A percentile compares a stretch with the other conserved stretches of the same genome.
phyloP scores from a whole-genome alignment of 2,888 invertebrate species.

The Myopa tessellatipennis region DNA sequence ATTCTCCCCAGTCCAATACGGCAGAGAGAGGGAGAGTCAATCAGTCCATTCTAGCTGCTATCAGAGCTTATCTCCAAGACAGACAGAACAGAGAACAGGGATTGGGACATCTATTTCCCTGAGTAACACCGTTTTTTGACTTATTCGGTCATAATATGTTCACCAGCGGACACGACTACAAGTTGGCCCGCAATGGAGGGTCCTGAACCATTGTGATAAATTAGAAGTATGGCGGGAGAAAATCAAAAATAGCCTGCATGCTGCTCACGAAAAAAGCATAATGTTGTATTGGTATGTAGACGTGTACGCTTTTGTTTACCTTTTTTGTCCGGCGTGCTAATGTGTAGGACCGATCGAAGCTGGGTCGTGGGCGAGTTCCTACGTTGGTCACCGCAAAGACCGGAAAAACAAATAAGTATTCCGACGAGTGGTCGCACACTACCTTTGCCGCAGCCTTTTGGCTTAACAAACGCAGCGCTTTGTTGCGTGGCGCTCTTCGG shows the following conservation, averaged over 20 bases:
- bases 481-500: too few species aligned
- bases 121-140: slow-evolving; percentile 40
- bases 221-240: not conserved
- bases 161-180: slow-evolving; percentile 25
- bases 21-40: slow-evolving; percentile 59
- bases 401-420: too few species aligned
- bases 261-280: slow-evolving; percentile 27
- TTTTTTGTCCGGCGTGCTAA: too few species aligned
- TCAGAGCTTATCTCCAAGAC: slow-evolving; percentile 45
- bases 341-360: too few species aligned
- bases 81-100: slow-evolving; percentile 42
- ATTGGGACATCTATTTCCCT: slow-evolving; percentile 43
- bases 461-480: too few species aligned
- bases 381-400: too few species aligned
- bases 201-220: not conserved
- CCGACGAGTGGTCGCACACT: too few species aligned
- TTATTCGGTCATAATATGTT: slow-evolving; percentile 37
- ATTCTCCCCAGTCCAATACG: slow-evolving; percentile 59
- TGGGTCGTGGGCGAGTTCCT: too few species aligned
- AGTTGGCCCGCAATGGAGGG: slow-evolving; percentile 13
- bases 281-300: too few species aligned
- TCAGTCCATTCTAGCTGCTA: slow-evolving; percentile 53
- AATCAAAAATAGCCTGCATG: slow-evolving; percentile 8
- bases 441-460: too few species aligned
- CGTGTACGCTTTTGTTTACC: too few species aligned